These are phyloP conservation scores for Chaitophorus viminalis DNA, from an alignment of 2,888 invertebrate species.

Conservation along the genomic window DNA sequence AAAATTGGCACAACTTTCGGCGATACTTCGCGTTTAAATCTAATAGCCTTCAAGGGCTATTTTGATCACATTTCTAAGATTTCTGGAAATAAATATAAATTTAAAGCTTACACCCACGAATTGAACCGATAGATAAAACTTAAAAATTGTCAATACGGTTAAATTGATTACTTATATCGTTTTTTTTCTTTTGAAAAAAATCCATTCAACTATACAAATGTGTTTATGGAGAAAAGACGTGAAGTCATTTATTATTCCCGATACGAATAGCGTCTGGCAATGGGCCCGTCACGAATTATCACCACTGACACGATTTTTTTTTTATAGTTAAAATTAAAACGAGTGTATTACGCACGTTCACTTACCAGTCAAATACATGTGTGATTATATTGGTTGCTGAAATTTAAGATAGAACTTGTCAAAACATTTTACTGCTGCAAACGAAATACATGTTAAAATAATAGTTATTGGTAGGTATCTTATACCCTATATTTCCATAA, in stretches of 20 bases:
- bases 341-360: conserved; percentile 26
- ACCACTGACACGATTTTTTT: conserved; percentile 52
- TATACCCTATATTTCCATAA: too few relatives aligned
- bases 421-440: background rate
- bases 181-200: background rate
- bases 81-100: conserved; percentile 9
- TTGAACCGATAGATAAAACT: conserved; percentile 14
- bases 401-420: background rate
- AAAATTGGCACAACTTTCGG: conserved; percentile 49
- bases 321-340: conserved; percentile 57
- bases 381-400: background rate
- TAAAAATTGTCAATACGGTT: too few relatives aligned
- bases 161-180: background rate
- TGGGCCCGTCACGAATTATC: conserved; percentile 61
- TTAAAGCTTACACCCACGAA: background rate
- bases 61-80: conserved; percentile 41
- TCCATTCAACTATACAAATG: background rate
- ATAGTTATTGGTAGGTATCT: too few relatives aligned
- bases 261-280: conserved; percentile 48
- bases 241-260: conserved; percentile 48
- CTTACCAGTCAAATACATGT: background rate
- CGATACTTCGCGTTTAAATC: conserved; percentile 14
- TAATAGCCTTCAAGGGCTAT: conserved; percentile 53
- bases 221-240: conserved; percentile 28
- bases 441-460: background rate